phyloP scores from a whole-genome alignment of 2,113 vertebrate species.

The Sinosuthora webbiana region DNA sequence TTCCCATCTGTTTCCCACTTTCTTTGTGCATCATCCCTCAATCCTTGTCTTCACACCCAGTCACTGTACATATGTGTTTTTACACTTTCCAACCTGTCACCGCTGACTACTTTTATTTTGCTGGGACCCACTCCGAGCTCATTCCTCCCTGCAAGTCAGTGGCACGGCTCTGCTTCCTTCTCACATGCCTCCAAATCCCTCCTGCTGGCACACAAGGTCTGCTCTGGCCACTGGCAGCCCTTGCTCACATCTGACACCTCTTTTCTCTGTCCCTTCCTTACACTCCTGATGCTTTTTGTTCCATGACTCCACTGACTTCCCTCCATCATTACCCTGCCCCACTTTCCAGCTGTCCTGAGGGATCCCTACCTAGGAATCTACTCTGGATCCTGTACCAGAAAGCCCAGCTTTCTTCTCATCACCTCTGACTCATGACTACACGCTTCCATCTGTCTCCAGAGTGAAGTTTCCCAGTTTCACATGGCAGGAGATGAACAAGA shows the following conservation, averaged over 20 bases:
- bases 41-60: background rate
- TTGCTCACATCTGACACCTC: background rate
- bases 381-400: background rate
- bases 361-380: background rate
- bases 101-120: background rate
- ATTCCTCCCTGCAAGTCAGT: background rate
- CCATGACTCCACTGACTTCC: background rate
- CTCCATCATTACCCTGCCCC: background rate
- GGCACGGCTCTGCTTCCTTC: background rate
- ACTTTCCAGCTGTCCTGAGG: background rate
- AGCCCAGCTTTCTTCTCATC: background rate
- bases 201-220: background rate
- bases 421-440: background rate
- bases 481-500: background rate
- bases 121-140: background rate
- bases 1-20: background rate
- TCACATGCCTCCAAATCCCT: background rate
- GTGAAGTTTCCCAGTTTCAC: background rate
- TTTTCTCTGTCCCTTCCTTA: background rate
- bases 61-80: background rate
- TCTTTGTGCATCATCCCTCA: background rate
- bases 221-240: background rate
- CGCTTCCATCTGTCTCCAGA: background rate
- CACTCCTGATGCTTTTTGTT: background rate
- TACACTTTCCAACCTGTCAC: background rate